These are phyloP conservation scores for Neodon shergylaensis DNA, from an alignment of 2,113 vertebrate genomes.

Conservation along the genomic window DNA sequence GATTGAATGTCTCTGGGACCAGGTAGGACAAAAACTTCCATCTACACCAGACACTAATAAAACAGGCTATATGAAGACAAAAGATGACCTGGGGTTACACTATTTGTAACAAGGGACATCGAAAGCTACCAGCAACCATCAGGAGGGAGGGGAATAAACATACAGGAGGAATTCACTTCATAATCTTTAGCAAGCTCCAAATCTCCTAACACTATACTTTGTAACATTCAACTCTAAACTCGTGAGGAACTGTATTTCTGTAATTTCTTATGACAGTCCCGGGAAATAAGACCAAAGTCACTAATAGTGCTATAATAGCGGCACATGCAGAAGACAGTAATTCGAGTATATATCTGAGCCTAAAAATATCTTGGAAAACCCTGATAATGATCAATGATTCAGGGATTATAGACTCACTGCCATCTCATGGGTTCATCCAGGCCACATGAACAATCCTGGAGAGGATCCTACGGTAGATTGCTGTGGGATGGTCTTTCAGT, in stretches of 20 bases:
- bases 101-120: background rate
- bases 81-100: background rate
- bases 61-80: background rate
- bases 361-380: background rate
- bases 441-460: background rate
- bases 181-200: background rate
- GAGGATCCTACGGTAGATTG: too few relatives aligned
- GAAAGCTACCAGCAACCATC: background rate
- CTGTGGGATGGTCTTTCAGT: too few relatives aligned
- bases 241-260: background rate
- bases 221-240: background rate
- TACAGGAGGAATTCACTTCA: background rate
- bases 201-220: background rate
- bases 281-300: background rate
- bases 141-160: background rate
- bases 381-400: background rate
- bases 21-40: too few relatives aligned
- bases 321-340: background rate
- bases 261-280: slow-evolving; percentile 17
- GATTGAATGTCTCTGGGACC: too few relatives aligned
- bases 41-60: background rate
- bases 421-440: background rate
- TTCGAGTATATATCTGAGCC: background rate
- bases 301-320: background rate
- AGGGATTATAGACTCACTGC: background rate